Base-by-base conservation (phyloP, 1,140 invertebrate species). In the Formica exsecta region DNA sequence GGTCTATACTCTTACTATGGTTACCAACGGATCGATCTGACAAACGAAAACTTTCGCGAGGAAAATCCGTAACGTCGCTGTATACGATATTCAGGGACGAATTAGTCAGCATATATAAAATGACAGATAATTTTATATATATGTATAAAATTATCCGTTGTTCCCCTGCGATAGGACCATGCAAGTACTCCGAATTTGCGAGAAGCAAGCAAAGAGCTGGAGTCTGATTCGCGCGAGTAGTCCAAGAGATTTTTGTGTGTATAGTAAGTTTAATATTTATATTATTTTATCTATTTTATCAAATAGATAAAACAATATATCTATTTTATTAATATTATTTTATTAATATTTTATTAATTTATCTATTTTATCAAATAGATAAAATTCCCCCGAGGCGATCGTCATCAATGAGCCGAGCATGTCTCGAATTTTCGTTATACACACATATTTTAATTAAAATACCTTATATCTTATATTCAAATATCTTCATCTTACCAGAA, bases 71-170 rank as follows among this genome's bases (percentile, higher is more conserved):
- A 16, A 29, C 13, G n/a, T 36, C 19, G 2, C 7, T 1, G 13
- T 61, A 61, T 81, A 11, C 38, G 48, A 61, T 83, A 73, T 76
- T 79, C 32, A 19, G 29, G 2, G 25, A 81, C 4, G 54, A 65
- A 22, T 29, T 38, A 66, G n/a, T 38, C 51, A 66, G n/a, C 13
- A n/a, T 41, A 64, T n/a, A 36, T 54, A 66, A 22, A 13, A 38
- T 71, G 5, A 51, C 48, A 19, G 13, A 19, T 19, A 51, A 51
- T 51, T 51, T 5, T 51, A 48, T 48, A 19, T 51, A 5, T 19
- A 19, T 51, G 16, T 6, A 71, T 38, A 25, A 4, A 59, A 29
- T 59, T 19, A 8, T 44, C 16, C 8, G n/a, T 74, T 59, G 44
- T 74, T 74, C 11, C 38, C 11, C 29, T 61, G 19, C 54, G 41